Evolutionary conservation across 30 jellyfish, hydroid and myxozoan genomes (phyloP), one percentile per base, ranked within the genome.

Genomic region (Turritopsis dohrnii): DNA sequence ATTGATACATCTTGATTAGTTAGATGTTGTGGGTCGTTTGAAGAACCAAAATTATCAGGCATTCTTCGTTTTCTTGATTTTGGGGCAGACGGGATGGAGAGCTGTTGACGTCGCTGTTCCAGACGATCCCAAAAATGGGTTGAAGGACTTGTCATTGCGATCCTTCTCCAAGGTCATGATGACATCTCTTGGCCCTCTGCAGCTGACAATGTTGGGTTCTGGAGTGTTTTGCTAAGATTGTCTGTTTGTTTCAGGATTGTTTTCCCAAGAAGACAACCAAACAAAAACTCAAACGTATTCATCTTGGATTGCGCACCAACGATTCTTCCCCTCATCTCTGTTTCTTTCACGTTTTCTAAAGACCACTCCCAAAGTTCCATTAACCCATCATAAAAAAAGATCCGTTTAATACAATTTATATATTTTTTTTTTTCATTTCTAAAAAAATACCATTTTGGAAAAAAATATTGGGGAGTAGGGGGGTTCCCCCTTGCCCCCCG

Each of bases 331-430:
- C 17, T 66, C 76, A 66, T 66, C 29, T 66, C 76, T 7, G 29
- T 7, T 3, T 66, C 76, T 26, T 66, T 66, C 8, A 66, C 27
- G 17, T 66, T 66, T 17, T 21, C 8, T 3, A 66, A 17, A 1
- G 29, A 66, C 76, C 76, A 66, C 4, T 66, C 76, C 76, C 76
- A 66, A 66, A 66, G 76, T 26, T 66, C 76, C 76, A 66, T 66
- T 21, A 66, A 26, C 29, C 9, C 76, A 26, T n/a, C n/a, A n/a
- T n/a, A n/a, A n/a, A n/a, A n/a, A n/a, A n/a, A n/a, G n/a, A n/a
- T n/a, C n/a, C n/a, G n/a, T n/a, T n/a, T n/a, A n/a, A n/a, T n/a
- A n/a, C n/a, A n/a, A n/a, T n/a, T n/a, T n/a, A n/a, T n/a, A n/a
- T n/a, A n/a, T n/a, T n/a, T n/a, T n/a, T n/a, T n/a, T n/a, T n/a